Evolutionary conservation across 1,140 invertebrate genomes (phyloP).

Genomic region (Amyelois transitella): DNA sequence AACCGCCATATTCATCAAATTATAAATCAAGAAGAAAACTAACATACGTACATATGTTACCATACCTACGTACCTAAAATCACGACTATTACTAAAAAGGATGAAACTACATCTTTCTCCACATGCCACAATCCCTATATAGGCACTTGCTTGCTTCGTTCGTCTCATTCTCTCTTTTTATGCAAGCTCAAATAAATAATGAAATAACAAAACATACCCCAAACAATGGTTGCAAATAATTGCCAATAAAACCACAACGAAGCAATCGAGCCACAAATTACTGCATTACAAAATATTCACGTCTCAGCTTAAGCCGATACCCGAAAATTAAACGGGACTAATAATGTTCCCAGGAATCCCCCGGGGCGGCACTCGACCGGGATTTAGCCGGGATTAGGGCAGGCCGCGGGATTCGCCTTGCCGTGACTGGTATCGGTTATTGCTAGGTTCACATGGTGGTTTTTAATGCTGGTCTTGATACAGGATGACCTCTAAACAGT

Average conservation of each 20-base stretch:
- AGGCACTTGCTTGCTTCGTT: too few species aligned
- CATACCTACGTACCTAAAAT: too few species aligned
- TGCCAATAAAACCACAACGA: not conserved
- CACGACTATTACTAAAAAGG: too few species aligned
- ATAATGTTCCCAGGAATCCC: constrained; percentile 56
- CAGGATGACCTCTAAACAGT: too few species aligned
- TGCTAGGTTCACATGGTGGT: constrained; percentile 1
- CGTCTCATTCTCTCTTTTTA: too few species aligned
- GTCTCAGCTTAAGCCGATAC: constrained; percentile 32
- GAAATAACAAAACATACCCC: not conserved
- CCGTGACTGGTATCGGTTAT: not conserved
- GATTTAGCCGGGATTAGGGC: constrained; percentile 30
- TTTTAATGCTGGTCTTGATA: not conserved
- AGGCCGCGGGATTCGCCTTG: constrained; percentile 2
- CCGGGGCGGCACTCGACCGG: constrained; percentile 49
- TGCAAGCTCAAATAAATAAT: not conserved
- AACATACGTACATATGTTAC: too few species aligned
- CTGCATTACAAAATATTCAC: constrained; percentile 50
- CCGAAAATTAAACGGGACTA: constrained; percentile 29
- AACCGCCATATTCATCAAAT: too few species aligned
- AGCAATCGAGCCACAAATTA: constrained; percentile 40
- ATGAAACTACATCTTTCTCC: too few species aligned
- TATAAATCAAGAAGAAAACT: too few species aligned
- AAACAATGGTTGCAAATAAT: not conserved
- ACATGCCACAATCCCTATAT: too few species aligned